Base-by-base conservation (phyloP, 2,888 invertebrate species). In the Acanthosepion esculentum region DNA sequence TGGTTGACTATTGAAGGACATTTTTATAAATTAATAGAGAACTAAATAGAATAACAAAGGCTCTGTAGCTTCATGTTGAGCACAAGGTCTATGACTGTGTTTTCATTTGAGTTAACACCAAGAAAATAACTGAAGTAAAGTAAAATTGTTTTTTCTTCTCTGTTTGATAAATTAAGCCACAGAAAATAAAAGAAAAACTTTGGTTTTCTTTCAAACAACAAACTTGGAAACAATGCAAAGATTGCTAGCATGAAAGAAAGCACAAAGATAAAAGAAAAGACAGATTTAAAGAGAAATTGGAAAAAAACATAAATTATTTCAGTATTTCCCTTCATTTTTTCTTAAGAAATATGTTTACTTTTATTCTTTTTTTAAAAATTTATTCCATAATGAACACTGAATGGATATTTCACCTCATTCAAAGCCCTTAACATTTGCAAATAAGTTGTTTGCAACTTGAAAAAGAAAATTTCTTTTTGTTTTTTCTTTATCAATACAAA, bases 81-180 rank as follows among this genome's bases (percentile, higher is more conserved):
- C n/a, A 78, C 78, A 78, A 78, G n/a, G 78, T 78, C 78, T 33
- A 33, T n/a, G 12, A n/a, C n/a, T 33, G 12, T 78, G 78, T 78
- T 78, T 78, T 78, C 78, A n/a, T 78, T 78, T n/a, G 78, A 78
- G 78, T 78, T 78, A 78, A 33, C 78, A 78, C 10, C 78, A 78
- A 78, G 78, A 78, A 78, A 78, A 78, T 78, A 78, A 78, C 78
- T 18, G 33, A 78, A 33, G 64, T 4, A 23, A 78, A 78, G 33
- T 78, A n/a, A 33, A 78, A 10, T 78, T 78, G n/a, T 33, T 33
- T 59, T 78, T 78, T 78, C 78, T 78, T 59, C 59, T 59, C 59
- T 78, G 78, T 78, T 78, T 78, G 78, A 78, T 78, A 78, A n/a
- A n/a, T n/a, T n/a, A n/a, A 78, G 78, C 78, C n/a, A 78, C n/a